A percentile compares a stretch with the other conserved stretches of the same genome.
These are phyloP conservation scores for Neodiprion lecontei DNA, from an alignment of 1,140 invertebrate genomes.

Conservation along the genomic window DNA sequence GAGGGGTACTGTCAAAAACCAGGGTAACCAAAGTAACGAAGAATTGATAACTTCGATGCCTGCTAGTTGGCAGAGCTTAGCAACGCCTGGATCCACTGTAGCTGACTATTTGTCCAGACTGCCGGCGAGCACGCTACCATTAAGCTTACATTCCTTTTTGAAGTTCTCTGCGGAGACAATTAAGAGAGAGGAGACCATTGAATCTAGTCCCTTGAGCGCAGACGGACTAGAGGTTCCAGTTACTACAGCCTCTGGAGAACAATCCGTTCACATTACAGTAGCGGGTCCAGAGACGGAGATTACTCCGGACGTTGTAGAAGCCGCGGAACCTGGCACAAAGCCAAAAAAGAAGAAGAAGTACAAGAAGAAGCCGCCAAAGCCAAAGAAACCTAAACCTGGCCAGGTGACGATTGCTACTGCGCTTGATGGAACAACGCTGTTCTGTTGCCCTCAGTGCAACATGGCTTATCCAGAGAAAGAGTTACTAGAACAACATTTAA, in stretches of 20 bases:
- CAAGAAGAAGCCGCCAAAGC: slow-evolving; percentile 80
- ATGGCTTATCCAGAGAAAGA: slow-evolving; percentile 82
- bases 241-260: slow-evolving; percentile 46
- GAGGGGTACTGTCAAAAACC: slow-evolving; percentile 57
- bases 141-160: slow-evolving; percentile 66
- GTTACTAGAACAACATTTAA: slow-evolving; percentile 75
- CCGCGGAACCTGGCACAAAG: slow-evolving; percentile 59
- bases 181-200: slow-evolving; percentile 61
- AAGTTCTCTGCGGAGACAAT: slow-evolving; percentile 68
- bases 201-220: slow-evolving; percentile 58
- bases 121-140: slow-evolving; percentile 63
- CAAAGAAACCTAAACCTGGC: slow-evolving; percentile 74
- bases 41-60: slow-evolving; percentile 56
- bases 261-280: slow-evolving; percentile 56
- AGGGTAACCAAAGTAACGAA: slow-evolving; percentile 49
- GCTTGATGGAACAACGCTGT: slow-evolving; percentile 74
- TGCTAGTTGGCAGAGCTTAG: slow-evolving; percentile 75
- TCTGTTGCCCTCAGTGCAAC: slow-evolving; percentile 81
- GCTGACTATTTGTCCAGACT: slow-evolving; percentile 81
- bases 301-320: slow-evolving; percentile 62
- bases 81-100: slow-evolving; percentile 74
- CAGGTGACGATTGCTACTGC: slow-evolving; percentile 76
- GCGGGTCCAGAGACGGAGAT: slow-evolving; percentile 57
- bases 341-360: slow-evolving; percentile 79
- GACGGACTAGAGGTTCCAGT: slow-evolving; percentile 55